Percentiles rank a stretch among this genome's conserved stretches.
Evolutionary conservation across 2,888 invertebrate genomes (phyloP).

Genomic region (Bhutanitis thaidina): DNA sequence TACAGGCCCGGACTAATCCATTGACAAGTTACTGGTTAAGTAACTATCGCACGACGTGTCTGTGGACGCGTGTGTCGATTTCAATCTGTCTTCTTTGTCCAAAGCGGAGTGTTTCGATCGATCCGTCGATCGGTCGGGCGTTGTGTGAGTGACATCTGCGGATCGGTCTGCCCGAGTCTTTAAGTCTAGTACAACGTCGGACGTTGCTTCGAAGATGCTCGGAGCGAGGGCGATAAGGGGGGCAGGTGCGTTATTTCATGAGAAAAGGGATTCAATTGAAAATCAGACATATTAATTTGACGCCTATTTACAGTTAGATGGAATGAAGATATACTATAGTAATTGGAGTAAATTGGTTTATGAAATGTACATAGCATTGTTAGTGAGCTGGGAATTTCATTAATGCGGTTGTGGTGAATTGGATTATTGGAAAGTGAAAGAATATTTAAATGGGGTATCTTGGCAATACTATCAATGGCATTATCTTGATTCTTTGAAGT

Average conservation of each 20-base stretch:
- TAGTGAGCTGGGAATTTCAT: too few relatives aligned
- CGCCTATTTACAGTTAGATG: constrained; percentile 13
- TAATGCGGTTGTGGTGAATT: too few relatives aligned
- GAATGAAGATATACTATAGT: neutral
- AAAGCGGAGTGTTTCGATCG: constrained; percentile 37
- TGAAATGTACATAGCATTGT: too few relatives aligned
- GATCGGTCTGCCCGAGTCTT: constrained; percentile 43
- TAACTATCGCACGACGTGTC: constrained; percentile 35
- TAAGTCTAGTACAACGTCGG: constrained; percentile 38
- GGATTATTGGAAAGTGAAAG: too few relatives aligned
- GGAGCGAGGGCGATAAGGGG: constrained; percentile 28
- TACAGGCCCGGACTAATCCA: constrained; percentile 41
- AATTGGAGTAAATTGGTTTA: neutral
- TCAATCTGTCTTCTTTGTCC: constrained; percentile 75
- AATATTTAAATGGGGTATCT: too few relatives aligned
- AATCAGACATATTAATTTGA: constrained; percentile 49
- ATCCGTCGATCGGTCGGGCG: constrained; percentile 41
- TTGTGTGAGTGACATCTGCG: constrained; percentile 41
- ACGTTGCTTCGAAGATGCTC: constrained; percentile 45
- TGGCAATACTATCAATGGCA: too few relatives aligned
- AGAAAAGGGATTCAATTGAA: constrained; percentile 50
- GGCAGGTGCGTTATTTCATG: constrained; percentile 54
- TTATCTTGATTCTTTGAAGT: too few relatives aligned
- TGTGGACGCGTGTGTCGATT: constrained; percentile 41
- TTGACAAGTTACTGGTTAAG: constrained; percentile 33